Percentiles rank a stretch among this genome's conserved stretches.
phyloP scores from a whole-genome alignment of 1,140 invertebrate species.

The Lordiphosa stackelbergi region DNA sequence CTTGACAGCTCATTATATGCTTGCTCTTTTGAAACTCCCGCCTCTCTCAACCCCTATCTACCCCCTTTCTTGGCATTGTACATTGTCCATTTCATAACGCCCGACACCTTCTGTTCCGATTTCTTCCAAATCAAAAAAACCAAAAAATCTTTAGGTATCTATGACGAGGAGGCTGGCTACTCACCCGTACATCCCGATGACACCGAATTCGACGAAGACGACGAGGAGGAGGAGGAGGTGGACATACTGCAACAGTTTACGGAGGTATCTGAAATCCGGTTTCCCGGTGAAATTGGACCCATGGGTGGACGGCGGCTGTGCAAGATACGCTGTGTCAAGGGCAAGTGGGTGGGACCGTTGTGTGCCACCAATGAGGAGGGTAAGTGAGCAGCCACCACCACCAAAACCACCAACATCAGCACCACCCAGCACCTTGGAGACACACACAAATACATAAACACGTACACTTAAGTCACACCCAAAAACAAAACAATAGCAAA shows the following conservation, averaged over 20 bases:
- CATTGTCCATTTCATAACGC: slow-evolving; percentile 75
- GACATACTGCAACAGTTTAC: slow-evolving; percentile 74
- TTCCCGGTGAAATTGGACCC: slow-evolving; percentile 83
- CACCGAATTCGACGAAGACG: slow-evolving; percentile 65
- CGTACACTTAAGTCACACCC: slow-evolving; percentile 27
- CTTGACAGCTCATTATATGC: slow-evolving; percentile 60
- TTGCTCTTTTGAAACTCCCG: slow-evolving; percentile 58
- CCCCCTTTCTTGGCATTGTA: slow-evolving; percentile 64
- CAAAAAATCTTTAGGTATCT: slow-evolving; percentile 50
- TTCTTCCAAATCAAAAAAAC: slow-evolving; percentile 12
- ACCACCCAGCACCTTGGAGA: slow-evolving; percentile 19
- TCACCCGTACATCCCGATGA: slow-evolving; percentile 67
- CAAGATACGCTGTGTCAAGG: slow-evolving; percentile 89
- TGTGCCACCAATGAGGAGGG: slow-evolving; percentile 80
- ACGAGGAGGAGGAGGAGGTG: slow-evolving; percentile 74
- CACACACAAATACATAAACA: slow-evolving; percentile 25
- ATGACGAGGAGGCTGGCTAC: slow-evolving; percentile 70
- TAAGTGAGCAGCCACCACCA: slow-evolving; percentile 54
- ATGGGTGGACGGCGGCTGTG: slow-evolving; percentile 84
- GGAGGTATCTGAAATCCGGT: slow-evolving; percentile 81
- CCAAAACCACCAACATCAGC: slow-evolving; percentile 7
- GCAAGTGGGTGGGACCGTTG: slow-evolving; percentile 87
- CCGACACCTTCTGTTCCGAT: slow-evolving; percentile 55
- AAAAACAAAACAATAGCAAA: slow-evolving; percentile 35
- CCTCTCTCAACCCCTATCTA: slow-evolving; percentile 40